Evolutionary conservation across 2,113 vertebrate species (phyloP).

Genomic region (Circaetus gallicus): DNA sequence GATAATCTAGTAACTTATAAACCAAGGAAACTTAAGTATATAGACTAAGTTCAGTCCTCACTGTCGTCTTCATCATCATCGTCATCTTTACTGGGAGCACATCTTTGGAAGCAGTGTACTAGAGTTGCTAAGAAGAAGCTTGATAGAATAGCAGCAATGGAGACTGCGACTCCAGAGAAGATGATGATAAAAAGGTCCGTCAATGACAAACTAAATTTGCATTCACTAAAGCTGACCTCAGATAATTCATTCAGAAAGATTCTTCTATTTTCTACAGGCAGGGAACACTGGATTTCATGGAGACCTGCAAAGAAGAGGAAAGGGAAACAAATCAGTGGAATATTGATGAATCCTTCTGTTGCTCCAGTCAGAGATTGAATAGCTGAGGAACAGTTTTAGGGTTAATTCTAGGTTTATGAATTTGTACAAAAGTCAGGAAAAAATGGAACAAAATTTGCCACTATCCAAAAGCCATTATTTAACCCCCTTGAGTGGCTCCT

Average conservation of each 20-base stretch:
- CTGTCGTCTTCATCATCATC: constrained; percentile 89
- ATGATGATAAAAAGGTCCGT: constrained; percentile 96
- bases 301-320: constrained; percentile 75
- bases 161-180: constrained; percentile 96
- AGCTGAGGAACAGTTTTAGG: neutral
- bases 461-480: neutral
- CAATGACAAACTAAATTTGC: constrained; percentile 89
- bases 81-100: constrained; percentile 90
- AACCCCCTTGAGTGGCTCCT: neutral
- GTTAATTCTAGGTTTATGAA: neutral
- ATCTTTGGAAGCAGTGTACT: constrained; percentile 96
- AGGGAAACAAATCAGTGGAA: neutral
- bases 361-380: neutral
- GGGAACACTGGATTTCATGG: constrained; percentile 89
- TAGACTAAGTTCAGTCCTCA: constrained; percentile 44
- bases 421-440: neutral
- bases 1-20: neutral
- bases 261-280: constrained; percentile 85
- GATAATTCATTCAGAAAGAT: constrained; percentile 89
- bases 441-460: neutral
- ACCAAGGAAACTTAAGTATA: neutral
- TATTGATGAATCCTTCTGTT: neutral
- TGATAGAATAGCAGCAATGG: constrained; percentile 93
- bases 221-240: constrained; percentile 94
- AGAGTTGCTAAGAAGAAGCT: constrained; percentile 97